Base-by-base conservation (phyloP, 2,797 vertebrate genomes). In the Arrhamphus sclerolepis region DNA sequence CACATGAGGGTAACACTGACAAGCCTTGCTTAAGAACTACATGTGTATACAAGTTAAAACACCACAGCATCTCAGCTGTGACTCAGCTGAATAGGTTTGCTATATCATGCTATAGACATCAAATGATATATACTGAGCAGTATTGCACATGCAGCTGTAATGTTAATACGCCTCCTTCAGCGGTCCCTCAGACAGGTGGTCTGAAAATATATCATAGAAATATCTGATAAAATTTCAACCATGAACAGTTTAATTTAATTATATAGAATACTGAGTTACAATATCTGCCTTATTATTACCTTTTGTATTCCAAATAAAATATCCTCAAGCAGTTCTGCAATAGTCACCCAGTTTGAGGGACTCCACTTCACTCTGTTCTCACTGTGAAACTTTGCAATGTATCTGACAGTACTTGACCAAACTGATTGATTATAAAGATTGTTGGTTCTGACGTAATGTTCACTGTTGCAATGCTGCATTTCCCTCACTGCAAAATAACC, bases 351-450 rank as follows among this genome's bases (percentile, higher is more conserved):
- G 40, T 31, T 40, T 70, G 50, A 13, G 19, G 17, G 29, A 29
- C n/a, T 41, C 28, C 31, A 34, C 31, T 20, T 19, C 40, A 20
- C 39, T 46, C 31, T 34, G 1, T 13, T 42, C 52, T 38, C 18
- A 58, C 29, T 20, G 7, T 41, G 21, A 20, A 60, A 14, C 39
- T 13, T 6, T 16, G 22, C 62, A 19, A 29, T 46, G 3, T 16
- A 44, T 24, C 9, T 31, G 13, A 50, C 6, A n/a, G 22, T 46
- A 49, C 21, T 55, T 41, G 34, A 46, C 26, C 19, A 56, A 31
- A 64, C 42, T 61, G 20, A 76, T 56, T 64, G 42, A 49, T 66
- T 38, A 22, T 41, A 5, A n/a, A 62, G 34, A 31, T 22, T 28
- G 21, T 53, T 62, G 31, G 18, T 38, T 53, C 39, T 51, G 55